Percentiles rank a stretch among this genome's conserved stretches.
Conservation (phyloP, 2,797 vertebrate species). For the Merluccius polli region DNA sequence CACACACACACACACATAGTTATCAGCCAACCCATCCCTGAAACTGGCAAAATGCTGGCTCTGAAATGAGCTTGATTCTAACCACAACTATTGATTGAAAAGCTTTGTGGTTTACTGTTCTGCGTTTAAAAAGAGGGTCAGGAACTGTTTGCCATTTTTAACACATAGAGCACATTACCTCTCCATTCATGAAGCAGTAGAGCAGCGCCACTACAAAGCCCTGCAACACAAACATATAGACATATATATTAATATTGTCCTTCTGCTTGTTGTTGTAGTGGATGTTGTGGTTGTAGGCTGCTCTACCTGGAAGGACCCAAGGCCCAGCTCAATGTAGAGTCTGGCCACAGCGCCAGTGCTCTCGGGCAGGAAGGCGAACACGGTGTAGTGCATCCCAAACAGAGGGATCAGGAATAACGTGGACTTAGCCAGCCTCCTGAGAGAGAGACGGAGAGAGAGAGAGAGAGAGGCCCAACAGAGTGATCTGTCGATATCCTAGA, state of each 20-base stretch:
- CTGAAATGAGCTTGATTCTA: no score
- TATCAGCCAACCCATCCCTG: background rate
- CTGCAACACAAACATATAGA: constrained; percentile 56
- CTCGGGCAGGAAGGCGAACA: constrained; percentile 94
- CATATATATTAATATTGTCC: no score
- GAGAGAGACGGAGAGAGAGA: background rate
- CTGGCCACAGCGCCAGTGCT: constrained; percentile 81
- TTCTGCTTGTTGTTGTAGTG: no score
- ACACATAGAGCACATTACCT: constrained; percentile 63
- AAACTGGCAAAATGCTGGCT: background rate
- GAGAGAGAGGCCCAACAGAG: background rate
- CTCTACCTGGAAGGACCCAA: constrained; percentile 93
- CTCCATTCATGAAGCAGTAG: constrained; percentile 87
- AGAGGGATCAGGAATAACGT: constrained; percentile 95
- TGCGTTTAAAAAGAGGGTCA: no score
- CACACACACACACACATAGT: background rate
- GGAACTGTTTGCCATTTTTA: background rate
- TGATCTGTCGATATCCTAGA: background rate
- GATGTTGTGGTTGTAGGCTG: no score
- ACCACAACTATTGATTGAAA: no score
- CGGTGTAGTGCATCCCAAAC: constrained; percentile 93
- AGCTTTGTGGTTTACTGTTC: no score
- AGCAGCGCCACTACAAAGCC: constrained; percentile 87
- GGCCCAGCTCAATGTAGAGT: constrained; percentile 86
- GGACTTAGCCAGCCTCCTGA: constrained; percentile 92